phyloP scores from a whole-genome alignment of 2,113 vertebrate genomes.

The Eupsittula cactorum region DNA sequence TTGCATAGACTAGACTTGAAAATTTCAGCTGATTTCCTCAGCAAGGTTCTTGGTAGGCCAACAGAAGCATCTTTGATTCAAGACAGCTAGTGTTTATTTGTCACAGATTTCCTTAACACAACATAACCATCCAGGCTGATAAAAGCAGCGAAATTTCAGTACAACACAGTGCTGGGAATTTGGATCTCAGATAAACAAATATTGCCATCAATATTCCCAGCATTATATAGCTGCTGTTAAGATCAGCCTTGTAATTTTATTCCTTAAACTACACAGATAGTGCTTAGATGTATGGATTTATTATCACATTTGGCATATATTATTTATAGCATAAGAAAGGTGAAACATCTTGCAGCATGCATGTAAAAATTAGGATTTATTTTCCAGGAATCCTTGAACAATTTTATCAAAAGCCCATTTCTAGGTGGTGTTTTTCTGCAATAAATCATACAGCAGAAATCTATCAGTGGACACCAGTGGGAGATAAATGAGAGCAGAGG shows the following conservation, averaged over 20 bases:
- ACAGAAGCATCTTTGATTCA: constrained; percentile 46
- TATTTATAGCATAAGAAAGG: constrained; percentile 97
- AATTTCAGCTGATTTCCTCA: constrained; percentile 48
- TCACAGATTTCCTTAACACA: constrained; percentile 53
- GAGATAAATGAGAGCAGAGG: constrained; percentile 97
- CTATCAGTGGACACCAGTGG: constrained; percentile 96
- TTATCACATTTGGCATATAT: constrained; percentile 87
- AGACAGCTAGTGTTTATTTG: constrained; percentile 44
- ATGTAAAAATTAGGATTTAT: constrained; percentile 99
- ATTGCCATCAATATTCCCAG: constrained; percentile 66
- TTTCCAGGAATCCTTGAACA: constrained; percentile 98
- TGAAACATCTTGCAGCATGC: constrained; percentile 93
- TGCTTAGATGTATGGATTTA: constrained; percentile 93
- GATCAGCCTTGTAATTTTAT: constrained; percentile 72
- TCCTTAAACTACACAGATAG: constrained; percentile 85
- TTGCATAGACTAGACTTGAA: constrained; percentile 31
- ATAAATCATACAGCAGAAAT: constrained; percentile 97
- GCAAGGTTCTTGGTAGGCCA: constrained; percentile 22
- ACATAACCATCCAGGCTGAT: constrained; percentile 45
- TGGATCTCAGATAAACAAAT: constrained; percentile 68
- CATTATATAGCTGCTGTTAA: constrained; percentile 68
- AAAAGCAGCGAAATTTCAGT: constrained; percentile 68
- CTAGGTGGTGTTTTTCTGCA: constrained; percentile 96
- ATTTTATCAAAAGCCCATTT: constrained; percentile 99
- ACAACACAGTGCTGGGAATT: constrained; percentile 58